These are phyloP conservation scores for Periparus ater DNA, from an alignment of 2,797 vertebrate species.

Conservation along the genomic window DNA sequence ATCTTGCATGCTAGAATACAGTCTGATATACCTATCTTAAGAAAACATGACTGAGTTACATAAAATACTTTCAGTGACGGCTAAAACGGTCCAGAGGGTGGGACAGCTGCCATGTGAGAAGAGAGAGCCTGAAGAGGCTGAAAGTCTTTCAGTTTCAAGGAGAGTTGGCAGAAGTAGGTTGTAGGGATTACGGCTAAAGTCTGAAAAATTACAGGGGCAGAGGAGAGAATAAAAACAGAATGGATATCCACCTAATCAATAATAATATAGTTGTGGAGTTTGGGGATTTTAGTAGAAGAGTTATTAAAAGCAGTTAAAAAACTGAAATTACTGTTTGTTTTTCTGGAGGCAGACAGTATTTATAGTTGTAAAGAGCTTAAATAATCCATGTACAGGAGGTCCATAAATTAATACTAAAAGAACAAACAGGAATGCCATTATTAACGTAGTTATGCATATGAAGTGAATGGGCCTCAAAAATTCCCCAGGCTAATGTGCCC, in stretches of 20 bases:
- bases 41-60: background rate
- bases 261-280: background rate
- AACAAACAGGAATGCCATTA: background rate
- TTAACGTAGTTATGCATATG: background rate
- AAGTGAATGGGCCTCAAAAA: background rate
- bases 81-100: background rate
- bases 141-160: background rate
- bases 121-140: background rate
- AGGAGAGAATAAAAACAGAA: background rate
- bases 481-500: background rate
- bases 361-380: background rate
- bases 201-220: background rate
- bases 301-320: background rate
- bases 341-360: background rate
- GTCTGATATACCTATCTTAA: background rate
- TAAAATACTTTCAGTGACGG: background rate
- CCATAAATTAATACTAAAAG: background rate
- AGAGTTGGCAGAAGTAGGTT: background rate
- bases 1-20: background rate
- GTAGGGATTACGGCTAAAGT: background rate
- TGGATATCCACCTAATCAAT: accelerated
- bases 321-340: background rate
- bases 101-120: background rate
- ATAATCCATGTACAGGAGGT: background rate
- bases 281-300: background rate